phyloP scores from a whole-genome alignment of 2,797 vertebrate species.

The Acanthiza pusilla region DNA sequence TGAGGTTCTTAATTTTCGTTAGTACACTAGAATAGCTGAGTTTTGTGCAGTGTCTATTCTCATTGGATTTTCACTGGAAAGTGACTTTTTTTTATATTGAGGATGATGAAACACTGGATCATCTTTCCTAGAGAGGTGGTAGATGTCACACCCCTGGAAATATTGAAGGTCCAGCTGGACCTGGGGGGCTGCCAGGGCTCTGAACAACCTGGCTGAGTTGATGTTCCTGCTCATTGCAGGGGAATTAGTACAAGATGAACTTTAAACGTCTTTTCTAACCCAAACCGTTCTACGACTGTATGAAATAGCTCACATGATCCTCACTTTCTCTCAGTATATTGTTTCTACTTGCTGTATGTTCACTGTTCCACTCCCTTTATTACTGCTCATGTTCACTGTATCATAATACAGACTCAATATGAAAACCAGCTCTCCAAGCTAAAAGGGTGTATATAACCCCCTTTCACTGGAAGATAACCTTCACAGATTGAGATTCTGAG shows the following conservation, averaged over 20 bases:
- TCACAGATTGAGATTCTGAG: background rate
- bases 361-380: background rate
- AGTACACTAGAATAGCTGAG: background rate
- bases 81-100: accelerated
- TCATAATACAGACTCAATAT: background rate
- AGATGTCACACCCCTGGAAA: background rate
- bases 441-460: background rate
- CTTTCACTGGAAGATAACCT: background rate
- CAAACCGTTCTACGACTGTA: background rate
- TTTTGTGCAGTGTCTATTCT: background rate
- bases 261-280: background rate
- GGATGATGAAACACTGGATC: background rate
- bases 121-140: background rate
- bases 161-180: background rate
- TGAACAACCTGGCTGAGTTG: background rate
- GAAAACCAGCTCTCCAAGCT: background rate
- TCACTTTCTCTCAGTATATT: background rate
- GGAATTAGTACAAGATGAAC: background rate
- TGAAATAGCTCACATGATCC: background rate
- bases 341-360: background rate
- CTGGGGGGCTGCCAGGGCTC: background rate
- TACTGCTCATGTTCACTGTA: background rate
- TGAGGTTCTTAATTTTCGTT: background rate
- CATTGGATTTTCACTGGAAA: background rate
- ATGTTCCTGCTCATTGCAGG: background rate